Evolutionary conservation across 2,888 invertebrate genomes (phyloP), one percentile per base, ranked within the genome.

Genomic region (Desoria tigrina): DNA sequence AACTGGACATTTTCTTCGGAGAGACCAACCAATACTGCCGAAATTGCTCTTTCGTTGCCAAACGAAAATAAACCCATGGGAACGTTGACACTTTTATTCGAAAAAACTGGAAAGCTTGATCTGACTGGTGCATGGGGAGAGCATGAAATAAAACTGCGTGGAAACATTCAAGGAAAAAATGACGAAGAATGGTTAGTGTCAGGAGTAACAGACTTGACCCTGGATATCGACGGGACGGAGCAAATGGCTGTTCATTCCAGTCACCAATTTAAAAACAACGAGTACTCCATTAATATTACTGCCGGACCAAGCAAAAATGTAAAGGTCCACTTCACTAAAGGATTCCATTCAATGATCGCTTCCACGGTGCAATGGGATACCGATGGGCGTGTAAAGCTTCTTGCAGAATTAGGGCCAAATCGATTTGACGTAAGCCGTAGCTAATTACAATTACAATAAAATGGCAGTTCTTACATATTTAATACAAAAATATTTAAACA

Each of bases 201-300:
- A 14, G 74, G 71, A 4, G 16, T 49, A 2, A 60, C 69, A 0
- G 42, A 61, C 16, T 26, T 76, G 0, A 58, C 64, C 2, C 7
- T 76, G 0, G 59, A 61, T 1, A 42, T 71, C 0, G 63, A 73
- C 49, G 26, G 63, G 3, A 37, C 63, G 14, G 66, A 69, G 26
- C 24, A 55, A n/a, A 55, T 65, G 39, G 55, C 27, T 1, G 45
- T 73, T 11, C 23, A 58, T 9, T 55, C 63, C 0, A 56, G 18
- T 23, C 74, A 76, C 39, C 49, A 63, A 1, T 54, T 73, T 37
- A 18, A 37, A 6, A 45, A 64, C 16, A 14, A 56, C 4, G 68
- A 74, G 42, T 68, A 67, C 59, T 70, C 68, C 28, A 54, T 71
- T 1, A 76, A 76, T 65, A 53, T 61, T 1, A 74, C 68, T 0